phyloP scores from a whole-genome alignment of 2,888 invertebrate genomes.

The Clitarchus hookeri region DNA sequence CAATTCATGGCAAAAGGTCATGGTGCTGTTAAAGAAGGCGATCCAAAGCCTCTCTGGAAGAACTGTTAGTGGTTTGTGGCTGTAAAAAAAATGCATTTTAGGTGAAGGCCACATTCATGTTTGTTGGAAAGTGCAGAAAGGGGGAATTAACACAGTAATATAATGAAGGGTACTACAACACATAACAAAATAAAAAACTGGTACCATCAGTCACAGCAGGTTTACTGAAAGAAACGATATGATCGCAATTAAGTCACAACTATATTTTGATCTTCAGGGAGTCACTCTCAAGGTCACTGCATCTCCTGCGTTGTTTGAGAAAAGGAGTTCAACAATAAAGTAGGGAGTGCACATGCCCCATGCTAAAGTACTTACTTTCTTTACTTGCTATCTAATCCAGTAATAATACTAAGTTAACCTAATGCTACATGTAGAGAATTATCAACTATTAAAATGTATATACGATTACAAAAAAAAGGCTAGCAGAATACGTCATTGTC shows the following conservation, averaged over 20 bases:
- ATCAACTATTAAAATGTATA: background rate
- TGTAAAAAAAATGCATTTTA: no score
- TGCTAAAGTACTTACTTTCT: background rate
- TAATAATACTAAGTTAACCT: background rate
- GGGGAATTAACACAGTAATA: background rate
- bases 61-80: no score
- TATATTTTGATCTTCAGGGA: background rate
- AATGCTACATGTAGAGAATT: background rate
- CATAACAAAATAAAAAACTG: background rate
- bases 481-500: background rate
- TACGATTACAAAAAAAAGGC: background rate
- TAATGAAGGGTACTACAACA: background rate
- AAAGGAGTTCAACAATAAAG: background rate
- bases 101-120: no score
- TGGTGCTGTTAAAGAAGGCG: background rate
- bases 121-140: background rate
- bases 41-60: no score
- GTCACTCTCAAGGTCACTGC: background rate
- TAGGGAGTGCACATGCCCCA: background rate
- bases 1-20: background rate
- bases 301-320: background rate
- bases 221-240: background rate
- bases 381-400: background rate
- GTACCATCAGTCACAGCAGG: background rate
- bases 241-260: background rate